These are phyloP conservation scores for Parochlus steinenii DNA, from an alignment of 2,888 invertebrate species.

Conservation along the genomic window DNA sequence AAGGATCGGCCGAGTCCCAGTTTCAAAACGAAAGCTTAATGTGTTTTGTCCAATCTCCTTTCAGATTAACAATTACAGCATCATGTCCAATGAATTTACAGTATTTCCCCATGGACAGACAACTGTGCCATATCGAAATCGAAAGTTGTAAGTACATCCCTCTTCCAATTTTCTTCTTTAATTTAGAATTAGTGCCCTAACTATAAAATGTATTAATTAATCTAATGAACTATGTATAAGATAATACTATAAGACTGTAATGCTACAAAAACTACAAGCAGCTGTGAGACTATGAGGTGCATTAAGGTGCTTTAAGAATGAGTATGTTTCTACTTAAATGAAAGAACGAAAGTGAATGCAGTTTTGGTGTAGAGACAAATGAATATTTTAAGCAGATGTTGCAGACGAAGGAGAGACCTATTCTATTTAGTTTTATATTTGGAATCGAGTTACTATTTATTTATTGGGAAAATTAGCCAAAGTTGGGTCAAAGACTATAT, in stretches of 20 bases:
- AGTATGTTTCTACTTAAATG: not conserved
- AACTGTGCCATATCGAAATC: slow-evolving; percentile 86
- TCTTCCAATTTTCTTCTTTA: slow-evolving; percentile 20
- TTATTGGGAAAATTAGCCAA: no score
- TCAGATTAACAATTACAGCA: slow-evolving; percentile 83
- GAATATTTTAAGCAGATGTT: no score
- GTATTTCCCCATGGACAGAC: slow-evolving; percentile 93
- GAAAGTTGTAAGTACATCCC: slow-evolving; percentile 90
- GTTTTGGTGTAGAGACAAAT: no score
- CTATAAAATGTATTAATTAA: slow-evolving; percentile 4
- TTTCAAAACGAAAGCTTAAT: no score
- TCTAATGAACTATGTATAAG: slow-evolving; percentile 14
- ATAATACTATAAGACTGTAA: not conserved
- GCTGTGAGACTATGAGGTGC: not conserved
- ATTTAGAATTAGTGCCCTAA: no score
- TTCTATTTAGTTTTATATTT: no score
- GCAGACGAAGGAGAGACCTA: no score
- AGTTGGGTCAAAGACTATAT: no score
- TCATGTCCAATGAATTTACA: slow-evolving; percentile 93
- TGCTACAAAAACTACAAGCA: not conserved
- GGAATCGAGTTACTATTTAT: no score
- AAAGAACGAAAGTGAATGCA: no score
- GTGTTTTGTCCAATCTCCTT: no score
- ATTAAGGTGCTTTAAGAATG: not conserved
- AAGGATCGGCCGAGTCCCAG: no score